Base-by-base conservation (phyloP, 2,797 vertebrate genomes). In the Anas bahamensis region DNA sequence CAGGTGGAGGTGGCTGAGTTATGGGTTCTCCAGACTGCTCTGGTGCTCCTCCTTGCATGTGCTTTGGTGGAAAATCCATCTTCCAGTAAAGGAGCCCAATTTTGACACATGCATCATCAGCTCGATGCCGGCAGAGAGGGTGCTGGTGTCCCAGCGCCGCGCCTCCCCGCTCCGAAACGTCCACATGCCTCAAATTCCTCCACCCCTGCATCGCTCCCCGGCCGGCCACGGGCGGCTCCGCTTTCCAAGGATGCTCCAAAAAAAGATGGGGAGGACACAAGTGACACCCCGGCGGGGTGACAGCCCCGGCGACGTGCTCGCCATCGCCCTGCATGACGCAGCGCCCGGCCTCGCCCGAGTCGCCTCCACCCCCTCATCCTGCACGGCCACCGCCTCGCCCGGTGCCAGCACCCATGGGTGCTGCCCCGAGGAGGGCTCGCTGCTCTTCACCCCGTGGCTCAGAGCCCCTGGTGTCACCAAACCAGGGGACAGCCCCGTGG, bases 171-270 rank as follows among this genome's bases (percentile, higher is more conserved):
- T 86, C 89, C 4, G 7, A 86, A 57, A 69, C 1, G 29, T 75
- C 88, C 86, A 81, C 81, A 31, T 18, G 4, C 55, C 68, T 65
- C 74, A 74, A 57, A 5, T 13, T 80, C 44, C 63, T 41, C 41
- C 56, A 55, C 60, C 61, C 70, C 17, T 2, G 5, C 63, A n/a
- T 37, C 1, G 0, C 4, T 5, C n/a, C 19, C 7, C 1, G 4
- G n/a, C 44, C 4, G 0, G 39, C 17, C 31, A 19, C 18, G 11
- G 55, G 56, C n/a, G 13, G 31, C 56, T 33, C 56, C 12, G 56
- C 53, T 55, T 55, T 55, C 29, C 53, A 55, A 55, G 53, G 53
- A 55, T 55, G 18, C 24, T 52, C 24, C 24, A 16, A 52, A 52
- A 48, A 50, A 50, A 50, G 24, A 52, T 14, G 5, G 50, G 50